phyloP scores from a whole-genome alignment of 2,888 invertebrate species.

The Gymnoscelis rufifasciata region DNA sequence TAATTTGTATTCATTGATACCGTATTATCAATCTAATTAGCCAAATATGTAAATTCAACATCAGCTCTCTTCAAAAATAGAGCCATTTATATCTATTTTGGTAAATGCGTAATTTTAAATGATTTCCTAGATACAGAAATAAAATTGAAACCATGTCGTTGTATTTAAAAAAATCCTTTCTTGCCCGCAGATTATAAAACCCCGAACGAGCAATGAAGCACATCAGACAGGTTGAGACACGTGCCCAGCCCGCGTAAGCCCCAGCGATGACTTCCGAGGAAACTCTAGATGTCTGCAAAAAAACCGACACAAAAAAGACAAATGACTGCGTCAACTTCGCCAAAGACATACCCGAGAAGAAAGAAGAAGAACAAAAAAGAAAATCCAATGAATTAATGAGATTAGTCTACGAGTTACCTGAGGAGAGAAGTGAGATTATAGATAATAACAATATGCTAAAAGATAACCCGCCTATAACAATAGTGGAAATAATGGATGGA shows the following conservation, averaged over 20 bases:
- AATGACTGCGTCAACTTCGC: conserved; percentile 52
- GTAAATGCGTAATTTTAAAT: too few relatives aligned
- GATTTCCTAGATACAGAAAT: background rate
- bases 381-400: conserved; percentile 66
- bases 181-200: conserved; percentile 18
- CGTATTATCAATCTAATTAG: too few relatives aligned
- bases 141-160: background rate
- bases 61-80: too few relatives aligned
- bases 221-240: conserved; percentile 26
- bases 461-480: conserved; percentile 70
- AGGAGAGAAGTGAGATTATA: conserved; percentile 51
- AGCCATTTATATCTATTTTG: too few relatives aligned
- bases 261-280: conserved; percentile 72
- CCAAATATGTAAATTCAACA: too few relatives aligned
- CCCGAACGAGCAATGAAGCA: conserved; percentile 49
- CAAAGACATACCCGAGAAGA: conserved; percentile 49
- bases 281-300: conserved; percentile 65
- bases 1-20: too few relatives aligned
- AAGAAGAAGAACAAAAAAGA: conserved; percentile 50
- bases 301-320: conserved; percentile 55
- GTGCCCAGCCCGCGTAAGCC: conserved; percentile 7
- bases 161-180: background rate
- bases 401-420: conserved; percentile 71
- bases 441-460: conserved; percentile 69
- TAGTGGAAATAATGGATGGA: conserved; percentile 52